These are phyloP conservation scores for Gadus macrocephalus DNA, from an alignment of 2,113 vertebrate species.

Conservation along the genomic window DNA sequence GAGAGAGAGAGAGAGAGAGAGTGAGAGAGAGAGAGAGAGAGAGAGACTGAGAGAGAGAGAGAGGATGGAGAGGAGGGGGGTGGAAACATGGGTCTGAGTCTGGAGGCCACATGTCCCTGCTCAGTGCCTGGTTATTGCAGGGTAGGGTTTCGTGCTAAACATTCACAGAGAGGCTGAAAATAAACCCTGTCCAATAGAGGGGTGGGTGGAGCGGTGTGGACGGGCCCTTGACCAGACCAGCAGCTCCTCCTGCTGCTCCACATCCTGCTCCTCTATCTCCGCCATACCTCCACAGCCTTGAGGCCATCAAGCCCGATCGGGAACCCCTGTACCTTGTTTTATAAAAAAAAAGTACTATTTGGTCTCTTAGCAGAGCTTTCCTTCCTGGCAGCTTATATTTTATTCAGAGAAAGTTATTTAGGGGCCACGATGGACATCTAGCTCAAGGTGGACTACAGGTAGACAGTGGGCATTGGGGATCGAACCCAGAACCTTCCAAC, in stretches of 20 bases:
- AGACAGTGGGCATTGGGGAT: too few species aligned
- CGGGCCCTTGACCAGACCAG: constrained; percentile 25
- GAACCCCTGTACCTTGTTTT: too few species aligned
- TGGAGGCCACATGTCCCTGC: constrained; percentile 76
- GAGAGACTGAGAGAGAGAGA: constrained; percentile 1
- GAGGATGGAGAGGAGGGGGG: constrained; percentile 1
- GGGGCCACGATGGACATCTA: too few species aligned
- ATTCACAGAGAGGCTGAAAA: constrained; percentile 54
- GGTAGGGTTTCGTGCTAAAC: constrained; percentile 64
- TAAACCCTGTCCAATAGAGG: constrained; percentile 61
- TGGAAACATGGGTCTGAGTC: constrained; percentile 35
- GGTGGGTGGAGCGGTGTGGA: constrained; percentile 47
- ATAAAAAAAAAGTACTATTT: too few species aligned
- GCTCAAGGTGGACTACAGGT: too few species aligned
- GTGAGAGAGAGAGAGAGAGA: constrained; percentile 1
- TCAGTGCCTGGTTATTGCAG: constrained; percentile 52
- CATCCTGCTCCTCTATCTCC: constrained; percentile 23
- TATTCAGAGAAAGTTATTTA: too few species aligned
- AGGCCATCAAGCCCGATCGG: not conserved
- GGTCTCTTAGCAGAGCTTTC: too few species aligned
- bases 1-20: constrained; percentile 14
- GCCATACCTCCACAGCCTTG: constrained; percentile 14
- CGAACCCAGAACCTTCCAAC: too few species aligned
- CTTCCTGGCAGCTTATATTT: too few species aligned
- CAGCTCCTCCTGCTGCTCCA: constrained; percentile 34